A percentile compares a stretch with the other conserved stretches of the same genome.
phyloP scores from a whole-genome alignment of 1,140 invertebrate species.

The Tetragonula clypearis region DNA sequence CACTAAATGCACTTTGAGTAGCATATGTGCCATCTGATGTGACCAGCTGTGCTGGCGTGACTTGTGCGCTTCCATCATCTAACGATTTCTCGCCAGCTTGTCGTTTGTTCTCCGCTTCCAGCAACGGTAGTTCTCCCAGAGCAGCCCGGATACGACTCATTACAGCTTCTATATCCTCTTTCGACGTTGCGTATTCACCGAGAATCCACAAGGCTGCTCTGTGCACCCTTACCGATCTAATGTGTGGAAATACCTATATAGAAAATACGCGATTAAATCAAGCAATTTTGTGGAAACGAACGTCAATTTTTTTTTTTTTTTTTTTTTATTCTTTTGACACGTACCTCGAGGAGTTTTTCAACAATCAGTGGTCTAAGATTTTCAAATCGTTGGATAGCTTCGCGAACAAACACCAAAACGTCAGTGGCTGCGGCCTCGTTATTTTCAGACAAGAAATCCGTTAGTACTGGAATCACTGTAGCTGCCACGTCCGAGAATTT shows the following conservation, averaged over 20 bases:
- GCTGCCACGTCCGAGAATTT: slow-evolving; percentile 99
- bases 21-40: slow-evolving; percentile 99
- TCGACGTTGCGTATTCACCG: slow-evolving; percentile 94
- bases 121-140: slow-evolving; percentile 94
- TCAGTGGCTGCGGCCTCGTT: slow-evolving; percentile 97
- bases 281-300: not conserved
- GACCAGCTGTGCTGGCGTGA: slow-evolving; percentile 86
- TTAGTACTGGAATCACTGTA: slow-evolving; percentile 96
- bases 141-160: slow-evolving; percentile 89
- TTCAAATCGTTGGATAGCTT: slow-evolving; percentile 96
- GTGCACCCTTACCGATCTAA: slow-evolving; percentile 93
- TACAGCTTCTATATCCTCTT: slow-evolving; percentile 90
- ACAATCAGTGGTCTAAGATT: slow-evolving; percentile 91
- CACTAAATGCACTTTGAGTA: slow-evolving; percentile 97
- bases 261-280: slow-evolving; percentile 23
- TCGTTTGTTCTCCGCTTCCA: slow-evolving; percentile 93
- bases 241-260: slow-evolving; percentile 86
- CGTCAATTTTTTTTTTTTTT: not conserved
- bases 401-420: slow-evolving; percentile 96
- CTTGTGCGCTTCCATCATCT: slow-evolving; percentile 80
- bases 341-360: slow-evolving; percentile 83
- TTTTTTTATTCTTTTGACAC: not conserved
- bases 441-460: slow-evolving; percentile 97
- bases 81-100: slow-evolving; percentile 84
- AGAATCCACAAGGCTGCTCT: slow-evolving; percentile 98